These are phyloP conservation scores for Heterodera schachtii DNA, from an alignment of 1,140 invertebrate species.

Conservation along the genomic window DNA sequence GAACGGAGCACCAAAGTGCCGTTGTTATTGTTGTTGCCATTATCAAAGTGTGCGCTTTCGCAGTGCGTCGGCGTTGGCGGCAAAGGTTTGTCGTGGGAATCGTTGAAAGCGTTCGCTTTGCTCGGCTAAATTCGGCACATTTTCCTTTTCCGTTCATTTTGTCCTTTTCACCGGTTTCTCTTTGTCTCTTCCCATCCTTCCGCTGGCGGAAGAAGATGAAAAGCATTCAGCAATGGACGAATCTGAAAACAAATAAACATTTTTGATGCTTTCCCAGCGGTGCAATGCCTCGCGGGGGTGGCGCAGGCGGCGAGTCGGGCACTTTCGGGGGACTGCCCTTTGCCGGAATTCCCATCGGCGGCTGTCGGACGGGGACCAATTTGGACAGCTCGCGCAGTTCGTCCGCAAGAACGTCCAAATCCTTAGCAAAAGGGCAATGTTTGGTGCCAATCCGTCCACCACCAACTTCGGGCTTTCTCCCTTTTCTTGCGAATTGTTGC, in stretches of 20 bases:
- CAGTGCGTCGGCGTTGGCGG: conserved; percentile 79
- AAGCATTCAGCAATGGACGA: conserved; percentile 24
- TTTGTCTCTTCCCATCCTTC: neutral
- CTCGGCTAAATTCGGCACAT: neutral
- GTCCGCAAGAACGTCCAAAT: conserved; percentile 59
- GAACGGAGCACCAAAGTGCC: conserved; percentile 43
- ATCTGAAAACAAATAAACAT: neutral
- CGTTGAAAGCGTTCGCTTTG: conserved; percentile 36
- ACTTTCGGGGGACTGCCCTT: conserved; percentile 1
- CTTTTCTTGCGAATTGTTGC: conserved; percentile 26
- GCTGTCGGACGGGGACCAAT: conserved; percentile 6
- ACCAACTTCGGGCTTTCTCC: conserved; percentile 52
- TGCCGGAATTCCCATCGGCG: conserved; percentile 5
- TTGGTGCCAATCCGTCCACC: neutral
- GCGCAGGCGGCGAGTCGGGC: conserved; percentile 74
- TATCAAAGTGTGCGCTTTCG: conserved; percentile 67
- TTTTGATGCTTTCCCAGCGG: neutral
- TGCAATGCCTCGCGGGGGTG: conserved; percentile 70
- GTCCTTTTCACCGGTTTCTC: no score
- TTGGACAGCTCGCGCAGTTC: conserved; percentile 59
- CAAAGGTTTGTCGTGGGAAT: conserved; percentile 79
- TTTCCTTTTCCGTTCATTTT: no score
- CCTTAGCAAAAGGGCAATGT: conserved; percentile 30
- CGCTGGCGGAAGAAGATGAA: neutral
- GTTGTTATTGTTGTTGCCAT: conserved; percentile 67